Evolutionary conservation across 2,113 vertebrate species (phyloP).

Genomic region (Microtus pennsylvanicus): DNA sequence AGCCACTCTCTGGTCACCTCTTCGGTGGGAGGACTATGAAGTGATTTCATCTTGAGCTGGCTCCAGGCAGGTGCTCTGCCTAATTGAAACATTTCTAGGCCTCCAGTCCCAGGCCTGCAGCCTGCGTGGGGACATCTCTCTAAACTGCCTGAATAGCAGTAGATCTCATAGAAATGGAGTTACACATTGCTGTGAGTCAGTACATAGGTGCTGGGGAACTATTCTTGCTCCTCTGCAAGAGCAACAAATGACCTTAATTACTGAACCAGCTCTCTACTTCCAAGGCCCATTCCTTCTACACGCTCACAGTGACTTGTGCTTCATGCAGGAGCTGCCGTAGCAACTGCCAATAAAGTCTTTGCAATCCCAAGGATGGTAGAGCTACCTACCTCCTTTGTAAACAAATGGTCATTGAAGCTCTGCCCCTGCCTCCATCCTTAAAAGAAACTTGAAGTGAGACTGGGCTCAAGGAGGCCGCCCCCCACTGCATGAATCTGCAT

Average conservation of each 20-base stretch:
- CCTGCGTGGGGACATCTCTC: not conserved
- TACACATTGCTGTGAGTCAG: not conserved
- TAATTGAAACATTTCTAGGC: not conserved
- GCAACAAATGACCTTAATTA: not conserved
- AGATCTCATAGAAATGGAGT: not conserved
- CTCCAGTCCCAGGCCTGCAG: not conserved
- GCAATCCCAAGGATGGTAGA: fast-evolving
- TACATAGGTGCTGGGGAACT: not conserved
- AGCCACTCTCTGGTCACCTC: too few species aligned
- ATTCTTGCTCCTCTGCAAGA: not conserved
- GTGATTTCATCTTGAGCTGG: not conserved
- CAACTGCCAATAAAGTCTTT: too few species aligned
- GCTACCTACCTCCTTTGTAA: not conserved
- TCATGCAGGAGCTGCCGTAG: fast-evolving
- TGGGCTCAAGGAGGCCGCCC: not conserved
- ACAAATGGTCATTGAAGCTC: not conserved
- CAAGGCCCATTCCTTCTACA: fast-evolving
- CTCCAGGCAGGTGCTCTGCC: not conserved
- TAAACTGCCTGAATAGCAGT: not conserved
- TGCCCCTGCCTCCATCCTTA: not conserved
- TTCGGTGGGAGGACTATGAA: not conserved
- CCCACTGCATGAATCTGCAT: not conserved
- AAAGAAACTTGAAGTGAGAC: not conserved
- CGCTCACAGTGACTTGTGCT: not conserved
- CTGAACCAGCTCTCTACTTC: not conserved